Evolutionary conservation across 2,113 vertebrate genomes (phyloP), one percentile per base, ranked within the genome.

Genomic region (Fregata magnificens): DNA sequence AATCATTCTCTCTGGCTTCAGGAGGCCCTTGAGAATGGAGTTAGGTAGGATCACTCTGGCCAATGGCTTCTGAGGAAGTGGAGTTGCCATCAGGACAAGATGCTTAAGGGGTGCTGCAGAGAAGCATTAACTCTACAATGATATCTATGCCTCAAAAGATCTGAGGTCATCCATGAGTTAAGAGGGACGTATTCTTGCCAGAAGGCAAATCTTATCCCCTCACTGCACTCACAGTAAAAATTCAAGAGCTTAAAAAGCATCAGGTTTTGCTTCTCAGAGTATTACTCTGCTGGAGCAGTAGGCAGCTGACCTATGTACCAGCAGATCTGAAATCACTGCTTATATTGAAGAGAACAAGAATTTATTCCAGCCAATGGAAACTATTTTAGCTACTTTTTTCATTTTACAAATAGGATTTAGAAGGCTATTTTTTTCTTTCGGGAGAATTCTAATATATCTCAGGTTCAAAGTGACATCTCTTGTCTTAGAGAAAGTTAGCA

Each of bases 351-450:
- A 88, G 80, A 97, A 83, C 10, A 94, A 73, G 38, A 91, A 84
- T 66, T 88, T 85, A 65, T 95, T 92, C 45, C 36, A 93, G 24
- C 45, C 65, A 59, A 66, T 72, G 44, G 44, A 83, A 97, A 88
- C 19, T 71, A 65, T 83, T 94, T 81, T 34, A 95, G 19, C 26
- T 94, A 77, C 44, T 28, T 67, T 72, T 94, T 94, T 87, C 29
- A 93, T 89, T 81, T 92, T 81, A 65, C 40, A 89, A 67, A 91
- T 55, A 59, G 45, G 28, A 95, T 94, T 94, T 82, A 78, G 38
- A 82, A 50, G 34, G 6, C 4, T 67, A 17, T 17, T 20, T 88
- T 82, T 76, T 82, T 59, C 56, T 67, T 96, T 84, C 3, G 6
- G 70, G n/a, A 70, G 45, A 92, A 58, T 88, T 92, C 38, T 77